These are phyloP conservation scores for Drosophila subsilvestris DNA, from an alignment of 2,888 invertebrate species.

Conservation along the genomic window DNA sequence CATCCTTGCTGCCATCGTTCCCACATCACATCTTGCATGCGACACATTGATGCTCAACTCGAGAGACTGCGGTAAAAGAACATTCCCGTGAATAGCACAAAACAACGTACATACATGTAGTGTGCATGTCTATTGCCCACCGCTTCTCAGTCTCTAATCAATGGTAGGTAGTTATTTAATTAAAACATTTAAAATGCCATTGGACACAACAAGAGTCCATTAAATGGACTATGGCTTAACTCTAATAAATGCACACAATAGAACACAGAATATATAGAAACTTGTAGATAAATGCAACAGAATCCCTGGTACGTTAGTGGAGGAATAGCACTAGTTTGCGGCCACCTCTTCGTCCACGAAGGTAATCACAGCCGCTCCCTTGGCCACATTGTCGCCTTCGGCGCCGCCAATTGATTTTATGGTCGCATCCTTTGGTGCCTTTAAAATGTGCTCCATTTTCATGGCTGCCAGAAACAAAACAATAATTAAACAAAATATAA, in stretches of 20 bases:
- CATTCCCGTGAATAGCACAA: no score
- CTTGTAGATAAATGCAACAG: conserved; percentile 75
- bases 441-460: conserved; percentile 99
- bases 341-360: conserved; percentile 84
- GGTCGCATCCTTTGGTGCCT: conserved; percentile 91
- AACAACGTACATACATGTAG: no score
- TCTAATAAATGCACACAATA: conserved; percentile 72
- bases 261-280: conserved; percentile 18
- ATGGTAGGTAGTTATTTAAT: background rate
- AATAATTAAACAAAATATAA: no score
- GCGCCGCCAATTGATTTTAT: conserved; percentile 90
- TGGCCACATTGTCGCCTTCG: conserved; percentile 93
- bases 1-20: no score
- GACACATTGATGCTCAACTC: no score
- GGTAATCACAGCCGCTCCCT: conserved; percentile 87
- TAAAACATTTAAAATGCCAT: conserved; percentile 50
- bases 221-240: conserved; percentile 66
- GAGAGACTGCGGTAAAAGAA: background rate
- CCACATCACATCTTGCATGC: no score
- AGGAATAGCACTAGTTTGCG: conserved; percentile 34
- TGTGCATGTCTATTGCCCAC: no score
- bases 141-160: no score
- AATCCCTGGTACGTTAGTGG: conserved; percentile 51
- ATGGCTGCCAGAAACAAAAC: conserved; percentile 87
- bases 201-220: conserved; percentile 51